Conservation (phyloP, 2,113 vertebrate species). For the Indri indri region DNA sequence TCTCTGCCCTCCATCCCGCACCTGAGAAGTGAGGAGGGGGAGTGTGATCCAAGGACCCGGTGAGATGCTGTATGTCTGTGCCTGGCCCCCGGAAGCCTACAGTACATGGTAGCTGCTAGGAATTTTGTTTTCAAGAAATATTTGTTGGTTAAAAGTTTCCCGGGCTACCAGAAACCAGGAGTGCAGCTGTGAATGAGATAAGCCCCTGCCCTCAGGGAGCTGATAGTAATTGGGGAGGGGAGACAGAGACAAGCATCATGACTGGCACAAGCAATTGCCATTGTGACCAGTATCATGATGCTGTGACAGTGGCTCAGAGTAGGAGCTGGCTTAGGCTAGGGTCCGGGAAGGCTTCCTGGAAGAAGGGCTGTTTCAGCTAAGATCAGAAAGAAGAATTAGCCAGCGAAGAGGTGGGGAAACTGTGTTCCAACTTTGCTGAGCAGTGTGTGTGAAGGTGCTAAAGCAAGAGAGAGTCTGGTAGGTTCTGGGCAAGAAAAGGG, state of each 20-base stretch:
- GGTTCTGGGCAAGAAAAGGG: not conserved
- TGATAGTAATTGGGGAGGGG: conserved; percentile 18
- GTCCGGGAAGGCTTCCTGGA: not conserved
- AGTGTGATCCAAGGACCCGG: not conserved
- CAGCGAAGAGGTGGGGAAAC: not conserved
- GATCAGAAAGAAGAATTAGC: not conserved
- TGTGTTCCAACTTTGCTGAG: not conserved
- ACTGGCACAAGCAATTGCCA: not conserved
- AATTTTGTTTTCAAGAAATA: conserved; percentile 15
- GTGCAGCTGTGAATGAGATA: not conserved
- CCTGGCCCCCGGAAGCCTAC: not conserved
- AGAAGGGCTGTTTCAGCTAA: not conserved
- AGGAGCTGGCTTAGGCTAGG: not conserved
- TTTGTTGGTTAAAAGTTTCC: not conserved
- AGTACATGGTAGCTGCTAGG: not conserved
- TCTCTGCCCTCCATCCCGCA: not conserved
- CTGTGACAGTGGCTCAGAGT: not conserved
- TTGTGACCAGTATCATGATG: not conserved
- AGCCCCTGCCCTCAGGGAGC: not conserved
- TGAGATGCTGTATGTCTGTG: not conserved
- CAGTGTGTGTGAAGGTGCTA: not conserved
- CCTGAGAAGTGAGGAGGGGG: not conserved
- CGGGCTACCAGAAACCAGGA: not conserved
- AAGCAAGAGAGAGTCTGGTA: not conserved
- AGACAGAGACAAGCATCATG: not conserved